These are phyloP conservation scores for Sarcophilus harrisii DNA, from an alignment of 2,797 vertebrate species.

Conservation along the genomic window DNA sequence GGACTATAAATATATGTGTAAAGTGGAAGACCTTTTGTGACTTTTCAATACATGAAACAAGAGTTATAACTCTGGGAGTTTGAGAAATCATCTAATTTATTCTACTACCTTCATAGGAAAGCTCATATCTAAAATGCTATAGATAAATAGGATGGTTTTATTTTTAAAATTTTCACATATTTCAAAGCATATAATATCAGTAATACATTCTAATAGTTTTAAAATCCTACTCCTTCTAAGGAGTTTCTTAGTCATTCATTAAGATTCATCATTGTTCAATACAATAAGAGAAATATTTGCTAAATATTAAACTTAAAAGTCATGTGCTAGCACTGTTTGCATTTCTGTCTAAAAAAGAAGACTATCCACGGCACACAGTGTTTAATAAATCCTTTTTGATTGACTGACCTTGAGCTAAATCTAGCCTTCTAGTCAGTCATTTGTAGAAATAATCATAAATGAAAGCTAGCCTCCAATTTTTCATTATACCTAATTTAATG, in stretches of 20 bases:
- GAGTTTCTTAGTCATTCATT: background rate
- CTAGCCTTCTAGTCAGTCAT: background rate
- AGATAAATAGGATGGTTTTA: background rate
- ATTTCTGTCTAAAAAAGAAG: background rate
- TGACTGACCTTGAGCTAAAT: background rate
- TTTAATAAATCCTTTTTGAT: background rate
- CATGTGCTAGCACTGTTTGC: background rate
- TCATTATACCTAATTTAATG: background rate
- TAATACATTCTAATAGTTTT: background rate
- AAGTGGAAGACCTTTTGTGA: slow-evolving; percentile 51
- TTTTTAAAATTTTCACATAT: background rate
- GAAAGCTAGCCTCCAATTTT: background rate
- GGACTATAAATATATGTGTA: slow-evolving; percentile 42
- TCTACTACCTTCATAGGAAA: background rate
- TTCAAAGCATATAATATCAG: background rate
- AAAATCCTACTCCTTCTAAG: background rate
- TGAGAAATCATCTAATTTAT: background rate
- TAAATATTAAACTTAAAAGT: background rate
- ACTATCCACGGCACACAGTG: background rate
- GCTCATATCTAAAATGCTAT: background rate
- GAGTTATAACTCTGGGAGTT: slow-evolving; percentile 35
- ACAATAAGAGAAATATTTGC: background rate
- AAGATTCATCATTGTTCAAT: background rate
- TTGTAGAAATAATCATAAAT: background rate
- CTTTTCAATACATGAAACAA: slow-evolving; percentile 34